These are phyloP conservation scores for Callosobruchus maculatus DNA, from an alignment of 2,888 invertebrate species.

Conservation along the genomic window DNA sequence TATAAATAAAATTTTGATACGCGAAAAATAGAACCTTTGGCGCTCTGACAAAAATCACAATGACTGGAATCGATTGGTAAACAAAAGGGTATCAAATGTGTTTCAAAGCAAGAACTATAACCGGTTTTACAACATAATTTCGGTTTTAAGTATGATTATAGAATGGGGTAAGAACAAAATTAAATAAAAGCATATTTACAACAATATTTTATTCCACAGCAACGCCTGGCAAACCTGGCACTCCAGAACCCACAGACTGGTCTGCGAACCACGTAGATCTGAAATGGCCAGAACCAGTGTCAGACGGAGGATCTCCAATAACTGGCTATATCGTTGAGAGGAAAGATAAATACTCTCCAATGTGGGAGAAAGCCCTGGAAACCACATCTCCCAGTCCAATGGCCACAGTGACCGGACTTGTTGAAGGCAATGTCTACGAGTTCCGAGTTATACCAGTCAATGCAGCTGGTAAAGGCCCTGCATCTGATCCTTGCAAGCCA, in stretches of 20 bases:
- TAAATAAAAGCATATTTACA: background rate
- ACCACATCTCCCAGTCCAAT: constrained; percentile 69
- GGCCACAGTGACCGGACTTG: constrained; percentile 83
- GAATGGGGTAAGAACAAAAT: background rate
- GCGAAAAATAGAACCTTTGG: no score
- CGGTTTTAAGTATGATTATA: background rate
- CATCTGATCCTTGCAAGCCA: constrained; percentile 82
- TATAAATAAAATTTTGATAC: no score
- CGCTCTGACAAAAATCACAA: no score
- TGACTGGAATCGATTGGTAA: background rate
- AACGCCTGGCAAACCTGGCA: constrained; percentile 80
- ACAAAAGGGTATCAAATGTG: background rate
- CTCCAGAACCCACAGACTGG: constrained; percentile 91
- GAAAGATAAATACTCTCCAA: constrained; percentile 86
- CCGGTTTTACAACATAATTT: background rate
- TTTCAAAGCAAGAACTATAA: background rate
- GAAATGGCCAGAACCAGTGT: constrained; percentile 83
- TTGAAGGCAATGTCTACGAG: constrained; percentile 95
- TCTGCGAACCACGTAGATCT: constrained; percentile 89
- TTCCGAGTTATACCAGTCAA: constrained; percentile 95
- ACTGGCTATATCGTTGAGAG: constrained; percentile 90
- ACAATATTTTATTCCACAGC: constrained; percentile 53
- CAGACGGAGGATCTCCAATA: constrained; percentile 93
- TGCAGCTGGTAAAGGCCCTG: constrained; percentile 90
- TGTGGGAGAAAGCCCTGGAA: constrained; percentile 91